These are phyloP conservation scores for Gadopsis marmoratus DNA, from an alignment of 2,797 vertebrate species.

Conservation along the genomic window DNA sequence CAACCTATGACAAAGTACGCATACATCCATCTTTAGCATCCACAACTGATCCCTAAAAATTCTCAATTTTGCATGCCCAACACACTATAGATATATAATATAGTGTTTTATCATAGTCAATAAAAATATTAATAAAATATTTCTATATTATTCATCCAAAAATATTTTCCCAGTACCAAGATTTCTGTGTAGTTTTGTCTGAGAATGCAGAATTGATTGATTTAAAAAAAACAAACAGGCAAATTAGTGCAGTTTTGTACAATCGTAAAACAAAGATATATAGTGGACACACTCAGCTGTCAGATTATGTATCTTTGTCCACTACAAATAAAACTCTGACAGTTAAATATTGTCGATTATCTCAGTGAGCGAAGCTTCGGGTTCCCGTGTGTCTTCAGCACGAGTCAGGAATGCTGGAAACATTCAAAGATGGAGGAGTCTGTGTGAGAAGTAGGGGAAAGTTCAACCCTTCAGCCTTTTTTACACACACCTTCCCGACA, in stretches of 20 bases:
- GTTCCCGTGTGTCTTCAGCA: slow-evolving; percentile 13
- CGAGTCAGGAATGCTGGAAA: slow-evolving; percentile 60
- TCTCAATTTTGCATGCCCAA: not conserved
- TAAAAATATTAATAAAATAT: not conserved
- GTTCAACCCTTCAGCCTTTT: slow-evolving; percentile 76
- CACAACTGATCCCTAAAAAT: not conserved
- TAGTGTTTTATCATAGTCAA: not conserved
- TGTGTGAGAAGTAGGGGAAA: slow-evolving; percentile 86
- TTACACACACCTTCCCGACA: slow-evolving; percentile 60
- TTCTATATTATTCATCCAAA: not conserved
- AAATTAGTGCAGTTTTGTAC: too few species aligned
- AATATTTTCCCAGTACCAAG: too few species aligned
- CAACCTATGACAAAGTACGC: not conserved
- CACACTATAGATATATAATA: not conserved
- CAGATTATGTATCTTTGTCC: not conserved
- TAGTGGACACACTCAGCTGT: not conserved
- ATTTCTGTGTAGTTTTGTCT: not conserved
- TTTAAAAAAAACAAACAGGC: too few species aligned
- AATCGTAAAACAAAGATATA: not conserved
- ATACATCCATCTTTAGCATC: not conserved
- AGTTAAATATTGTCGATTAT: not conserved
- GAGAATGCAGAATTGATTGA: not conserved
- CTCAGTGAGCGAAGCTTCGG: not conserved
- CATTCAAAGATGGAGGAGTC: slow-evolving; percentile 43
- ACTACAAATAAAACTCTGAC: not conserved